Evolutionary conservation across 2,797 vertebrate genomes (phyloP), one percentile per base, ranked within the genome.

Genomic region (Aythya fuligula): DNA sequence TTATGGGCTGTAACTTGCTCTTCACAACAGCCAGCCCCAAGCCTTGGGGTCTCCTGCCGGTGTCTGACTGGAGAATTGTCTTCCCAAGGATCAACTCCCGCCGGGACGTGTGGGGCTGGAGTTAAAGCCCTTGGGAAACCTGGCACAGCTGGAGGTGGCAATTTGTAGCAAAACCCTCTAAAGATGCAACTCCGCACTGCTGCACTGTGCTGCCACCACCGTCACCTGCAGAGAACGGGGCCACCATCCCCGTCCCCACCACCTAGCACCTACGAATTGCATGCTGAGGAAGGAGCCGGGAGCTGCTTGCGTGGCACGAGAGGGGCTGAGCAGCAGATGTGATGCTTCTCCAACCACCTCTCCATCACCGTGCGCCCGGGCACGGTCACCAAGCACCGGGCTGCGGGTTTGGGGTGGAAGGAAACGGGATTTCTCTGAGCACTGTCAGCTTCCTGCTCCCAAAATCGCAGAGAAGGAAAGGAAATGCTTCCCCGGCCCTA

Each of bases 141-240:
- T 45, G 47, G 36, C 16, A 39, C 16, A 82, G 57, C 67, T 66
- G 30, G 30, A 77, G 18, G 20, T 43, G 32, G 41, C 65, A 81
- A 84, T 72, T 38, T 79, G 30, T 4, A 8, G 51, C 9, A 30
- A 92, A 90, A 79, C 79, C 53, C 38, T 43, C 13, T 43, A 20
- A 0, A 1, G 69, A 27, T 83, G 25, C 1, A 4, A 41, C 13
- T 79, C 70, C 0, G 0, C 9, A 2, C 8, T 5, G 34, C 27
- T 84, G 51, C 62, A 3, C 22, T 18, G 53, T 3, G 4, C 45
- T 25, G 39, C 45, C 13, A 25, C 39, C 1, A 1, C 64, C 21
- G 9, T 16, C 74, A 56, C 28, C 24, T 1, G 2, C 69, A 18
- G 12, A 43, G 34, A 62, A 27, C 38, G 20, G 1, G 3, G 45